Evolutionary conservation across 2,797 vertebrate genomes (phyloP).

Genomic region (Enteromius treurensis): DNA sequence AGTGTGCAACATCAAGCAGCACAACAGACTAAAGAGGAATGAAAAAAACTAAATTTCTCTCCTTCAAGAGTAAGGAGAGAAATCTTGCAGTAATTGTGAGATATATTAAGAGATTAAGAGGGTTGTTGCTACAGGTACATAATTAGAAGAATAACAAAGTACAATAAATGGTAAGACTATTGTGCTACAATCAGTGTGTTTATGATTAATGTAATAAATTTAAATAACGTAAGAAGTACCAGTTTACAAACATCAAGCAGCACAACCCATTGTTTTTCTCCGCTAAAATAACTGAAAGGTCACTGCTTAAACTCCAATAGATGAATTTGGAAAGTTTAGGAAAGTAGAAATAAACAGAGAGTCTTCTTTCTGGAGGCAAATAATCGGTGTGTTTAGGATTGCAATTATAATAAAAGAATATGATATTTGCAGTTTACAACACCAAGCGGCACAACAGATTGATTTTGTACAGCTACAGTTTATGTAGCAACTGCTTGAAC

Average conservation of each 20-base stretch:
- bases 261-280: background rate
- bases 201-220: background rate
- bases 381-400: background rate
- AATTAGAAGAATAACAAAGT: background rate
- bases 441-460: background rate
- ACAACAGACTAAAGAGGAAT: background rate
- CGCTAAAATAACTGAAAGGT: slow-evolving; percentile 53
- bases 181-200: background rate
- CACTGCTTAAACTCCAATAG: slow-evolving; percentile 73
- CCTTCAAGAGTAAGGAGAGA: too few species aligned
- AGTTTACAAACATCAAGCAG: background rate
- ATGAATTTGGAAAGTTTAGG: slow-evolving; percentile 59
- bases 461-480: background rate
- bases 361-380: slow-evolving; percentile 28
- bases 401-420: background rate
- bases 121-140: slow-evolving; percentile 28
- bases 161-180: background rate
- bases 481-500: slow-evolving; percentile 71
- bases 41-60: too few species aligned
- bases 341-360: slow-evolving; percentile 44
- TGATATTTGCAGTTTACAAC: background rate
- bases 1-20: background rate
- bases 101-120: slow-evolving; percentile 63
- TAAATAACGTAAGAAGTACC: background rate
- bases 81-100: background rate